A percentile compares a stretch with the other conserved stretches of the same genome.
phyloP scores from a whole-genome alignment of 2,797 vertebrate genomes.

The Sylvilagus floridanus region DNA sequence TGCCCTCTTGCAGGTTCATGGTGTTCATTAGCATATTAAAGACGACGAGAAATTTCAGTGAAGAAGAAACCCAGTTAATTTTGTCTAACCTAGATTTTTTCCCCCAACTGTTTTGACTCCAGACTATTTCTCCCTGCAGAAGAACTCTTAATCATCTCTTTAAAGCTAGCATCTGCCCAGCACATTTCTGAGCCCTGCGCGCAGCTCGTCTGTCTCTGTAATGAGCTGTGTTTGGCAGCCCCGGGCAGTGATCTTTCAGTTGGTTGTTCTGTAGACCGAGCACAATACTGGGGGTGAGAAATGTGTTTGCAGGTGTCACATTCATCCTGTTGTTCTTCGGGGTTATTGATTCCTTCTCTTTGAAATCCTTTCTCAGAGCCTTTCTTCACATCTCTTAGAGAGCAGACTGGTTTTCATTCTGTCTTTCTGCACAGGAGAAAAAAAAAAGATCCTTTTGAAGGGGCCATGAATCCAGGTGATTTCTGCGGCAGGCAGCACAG shows the following conservation, averaged over 20 bases:
- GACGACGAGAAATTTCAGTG: not conserved
- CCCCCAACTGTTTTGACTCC: constrained; percentile 56
- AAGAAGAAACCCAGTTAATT: constrained; percentile 51
- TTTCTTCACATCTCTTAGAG: constrained; percentile 58
- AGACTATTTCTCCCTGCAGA: constrained; percentile 47
- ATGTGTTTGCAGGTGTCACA: constrained; percentile 66
- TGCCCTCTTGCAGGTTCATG: constrained; percentile 21
- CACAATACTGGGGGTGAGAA: constrained; percentile 35
- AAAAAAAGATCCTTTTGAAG: constrained; percentile 60
- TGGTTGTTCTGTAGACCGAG: constrained; percentile 54
- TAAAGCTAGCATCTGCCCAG: constrained; percentile 61
- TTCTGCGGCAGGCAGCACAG: not conserved
- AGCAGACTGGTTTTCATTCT: constrained; percentile 26
- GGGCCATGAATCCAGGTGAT: constrained; percentile 28
- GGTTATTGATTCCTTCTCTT: constrained; percentile 63
- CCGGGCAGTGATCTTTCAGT: constrained; percentile 46
- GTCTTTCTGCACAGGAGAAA: constrained; percentile 12
- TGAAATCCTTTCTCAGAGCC: constrained; percentile 50
- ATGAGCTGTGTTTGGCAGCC: constrained; percentile 63
- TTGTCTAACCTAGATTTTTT: constrained; percentile 65
- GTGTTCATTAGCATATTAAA: constrained; percentile 66
- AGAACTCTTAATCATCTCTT: constrained; percentile 76
- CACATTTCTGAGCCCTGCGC: constrained; percentile 53
- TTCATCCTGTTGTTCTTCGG: constrained; percentile 57
- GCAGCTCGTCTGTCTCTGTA: constrained; percentile 56